Conservation (phyloP, 2,113 vertebrate genomes). For the Polyodon spathula region DNA sequence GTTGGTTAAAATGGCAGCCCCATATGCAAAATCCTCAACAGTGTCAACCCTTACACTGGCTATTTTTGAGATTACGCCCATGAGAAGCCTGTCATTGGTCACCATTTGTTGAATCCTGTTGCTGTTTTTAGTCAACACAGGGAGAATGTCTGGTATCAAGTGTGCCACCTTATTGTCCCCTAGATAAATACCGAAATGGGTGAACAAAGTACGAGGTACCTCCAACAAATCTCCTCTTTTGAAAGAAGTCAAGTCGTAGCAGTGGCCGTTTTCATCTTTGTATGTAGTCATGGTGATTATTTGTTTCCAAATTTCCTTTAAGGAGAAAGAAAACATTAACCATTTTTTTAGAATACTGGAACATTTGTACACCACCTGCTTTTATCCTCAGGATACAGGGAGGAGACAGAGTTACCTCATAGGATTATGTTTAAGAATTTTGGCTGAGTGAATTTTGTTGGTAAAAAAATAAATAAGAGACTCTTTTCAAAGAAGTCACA, state of each 20-base stretch:
- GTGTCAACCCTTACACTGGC: conserved; percentile 86
- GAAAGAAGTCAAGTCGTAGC: conserved; percentile 57
- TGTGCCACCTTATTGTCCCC: conserved; percentile 85
- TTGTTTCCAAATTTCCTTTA: conserved; percentile 18
- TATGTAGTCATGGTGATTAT: conserved; percentile 31
- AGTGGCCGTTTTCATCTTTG: conserved; percentile 19
- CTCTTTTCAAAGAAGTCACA: no score
- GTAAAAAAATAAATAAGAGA: no score
- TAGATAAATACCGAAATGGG: conserved; percentile 90
- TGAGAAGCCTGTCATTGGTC: conserved; percentile 77
- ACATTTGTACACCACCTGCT: neutral
- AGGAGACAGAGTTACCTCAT: conserved; percentile 9
- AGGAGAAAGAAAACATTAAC: conserved; percentile 44
- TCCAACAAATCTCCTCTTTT: conserved; percentile 81
- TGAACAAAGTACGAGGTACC: conserved; percentile 80
- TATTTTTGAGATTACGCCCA: conserved; percentile 69
- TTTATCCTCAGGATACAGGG: conserved; percentile 34
- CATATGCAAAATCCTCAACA: conserved; percentile 83
- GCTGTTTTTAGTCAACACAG: conserved; percentile 55
- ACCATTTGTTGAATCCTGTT: conserved; percentile 65
- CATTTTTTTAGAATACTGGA: conserved; percentile 9
- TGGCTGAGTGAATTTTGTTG: no score
- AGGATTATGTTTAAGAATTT: no score
- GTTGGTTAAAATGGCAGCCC: conserved; percentile 76
- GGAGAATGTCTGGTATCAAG: conserved; percentile 87